Evolutionary conservation across 2,113 vertebrate species (phyloP).

Genomic region (Chroicocephalus ridibundus): DNA sequence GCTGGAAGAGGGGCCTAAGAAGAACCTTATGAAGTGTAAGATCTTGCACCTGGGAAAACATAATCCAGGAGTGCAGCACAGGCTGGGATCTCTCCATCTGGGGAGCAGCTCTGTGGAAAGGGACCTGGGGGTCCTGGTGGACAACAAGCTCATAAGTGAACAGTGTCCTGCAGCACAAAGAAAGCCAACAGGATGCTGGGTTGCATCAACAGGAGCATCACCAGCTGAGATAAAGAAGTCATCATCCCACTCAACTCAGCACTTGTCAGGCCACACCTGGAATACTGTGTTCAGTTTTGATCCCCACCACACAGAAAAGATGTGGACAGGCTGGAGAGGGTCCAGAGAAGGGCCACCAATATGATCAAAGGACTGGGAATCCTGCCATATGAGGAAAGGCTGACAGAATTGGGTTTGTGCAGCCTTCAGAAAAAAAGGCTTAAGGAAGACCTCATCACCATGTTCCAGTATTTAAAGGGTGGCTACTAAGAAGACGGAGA

Average conservation of each 20-base stretch:
- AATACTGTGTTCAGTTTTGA: background rate
- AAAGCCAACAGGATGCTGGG: background rate
- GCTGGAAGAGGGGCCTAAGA: background rate
- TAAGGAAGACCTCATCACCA: background rate
- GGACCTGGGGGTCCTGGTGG: background rate
- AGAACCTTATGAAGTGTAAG: background rate
- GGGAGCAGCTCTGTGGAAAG: background rate
- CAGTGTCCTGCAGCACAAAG: background rate
- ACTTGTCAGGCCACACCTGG: background rate
- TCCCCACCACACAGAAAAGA: background rate
- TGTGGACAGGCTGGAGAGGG: background rate
- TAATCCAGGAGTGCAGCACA: background rate
- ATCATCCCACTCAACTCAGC: background rate
- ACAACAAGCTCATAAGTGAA: background rate
- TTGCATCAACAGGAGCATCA: background rate
- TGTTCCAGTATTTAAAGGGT: background rate
- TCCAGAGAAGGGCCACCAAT: background rate
- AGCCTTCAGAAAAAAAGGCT: background rate
- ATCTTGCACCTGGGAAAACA: background rate
- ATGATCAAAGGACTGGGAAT: background rate
- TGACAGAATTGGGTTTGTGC: background rate
- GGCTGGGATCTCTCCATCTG: background rate
- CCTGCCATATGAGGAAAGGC: background rate
- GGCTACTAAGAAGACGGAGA: background rate
- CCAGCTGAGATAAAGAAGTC: background rate